phyloP scores from a whole-genome alignment of 1,140 invertebrate species.

The Cheumatopsyche charites region DNA sequence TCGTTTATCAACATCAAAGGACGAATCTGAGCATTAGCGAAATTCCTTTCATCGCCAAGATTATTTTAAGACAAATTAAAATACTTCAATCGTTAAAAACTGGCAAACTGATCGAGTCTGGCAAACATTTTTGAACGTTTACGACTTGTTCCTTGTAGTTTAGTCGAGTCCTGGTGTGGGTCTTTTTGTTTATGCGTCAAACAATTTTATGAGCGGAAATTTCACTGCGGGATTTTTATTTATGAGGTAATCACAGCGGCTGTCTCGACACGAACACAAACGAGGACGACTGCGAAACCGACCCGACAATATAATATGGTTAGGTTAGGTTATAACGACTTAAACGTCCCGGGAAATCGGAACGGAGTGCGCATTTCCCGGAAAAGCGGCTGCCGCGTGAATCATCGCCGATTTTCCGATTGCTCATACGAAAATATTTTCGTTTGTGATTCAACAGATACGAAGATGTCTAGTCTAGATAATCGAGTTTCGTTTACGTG shows the following conservation, averaged over 20 bases:
- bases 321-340: too few relatives aligned
- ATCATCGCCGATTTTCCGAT: constrained; percentile 27
- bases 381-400: constrained; percentile 1
- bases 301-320: not conserved
- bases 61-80: too few relatives aligned
- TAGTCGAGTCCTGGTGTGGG: constrained; percentile 16
- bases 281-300: not conserved
- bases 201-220: constrained; percentile 44
- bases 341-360: not conserved
- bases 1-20: too few relatives aligned
- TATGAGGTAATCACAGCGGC: constrained; percentile 34
- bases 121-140: constrained; percentile 29
- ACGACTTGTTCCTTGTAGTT: constrained; percentile 27
- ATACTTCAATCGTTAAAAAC: too few relatives aligned
- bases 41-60: too few relatives aligned
- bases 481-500: too few relatives aligned
- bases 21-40: too few relatives aligned
- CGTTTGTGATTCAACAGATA: too few relatives aligned
- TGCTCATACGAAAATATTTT: constrained; percentile 16
- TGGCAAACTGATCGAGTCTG: constrained; percentile 4
- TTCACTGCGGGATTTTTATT: constrained; percentile 45
- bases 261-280: constrained; percentile 32
- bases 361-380: not conserved
- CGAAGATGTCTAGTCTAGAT: too few relatives aligned
- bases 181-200: constrained; percentile 41